Evolutionary conservation across 2,888 invertebrate genomes (phyloP).

Genomic region (Caenorhabditis wallacei): DNA sequence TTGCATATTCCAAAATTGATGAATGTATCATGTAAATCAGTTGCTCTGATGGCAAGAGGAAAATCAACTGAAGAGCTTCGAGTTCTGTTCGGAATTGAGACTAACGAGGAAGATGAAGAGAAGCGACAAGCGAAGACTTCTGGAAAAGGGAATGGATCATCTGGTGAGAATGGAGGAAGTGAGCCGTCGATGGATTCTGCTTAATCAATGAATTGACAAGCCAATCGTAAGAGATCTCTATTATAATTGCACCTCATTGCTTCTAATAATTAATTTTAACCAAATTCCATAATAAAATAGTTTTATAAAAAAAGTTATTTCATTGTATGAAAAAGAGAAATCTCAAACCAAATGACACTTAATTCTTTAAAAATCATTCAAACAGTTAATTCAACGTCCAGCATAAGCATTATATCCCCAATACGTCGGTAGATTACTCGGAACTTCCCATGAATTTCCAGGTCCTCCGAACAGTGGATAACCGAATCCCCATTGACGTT

Average conservation of each 20-base stretch:
- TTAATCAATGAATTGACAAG: too few species aligned
- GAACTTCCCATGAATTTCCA: constrained; percentile 60
- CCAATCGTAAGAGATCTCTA: too few species aligned
- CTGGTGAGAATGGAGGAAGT: too few species aligned
- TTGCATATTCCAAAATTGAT: constrained; percentile 5
- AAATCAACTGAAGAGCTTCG: constrained; percentile 6
- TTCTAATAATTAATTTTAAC: too few species aligned
- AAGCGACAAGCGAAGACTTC: neutral
- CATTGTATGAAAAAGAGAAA: too few species aligned
- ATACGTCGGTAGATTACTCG: constrained; percentile 39
- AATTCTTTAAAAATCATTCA: too few species aligned
- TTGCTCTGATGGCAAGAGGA: constrained; percentile 2
- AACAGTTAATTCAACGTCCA: neutral
- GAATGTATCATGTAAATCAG: neutral
- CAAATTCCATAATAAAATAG: too few species aligned
- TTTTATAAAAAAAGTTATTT: too few species aligned
- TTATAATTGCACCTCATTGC: too few species aligned
- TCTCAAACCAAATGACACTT: too few species aligned
- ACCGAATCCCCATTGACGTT: constrained; percentile 66
- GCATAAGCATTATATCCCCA: constrained; percentile 50
- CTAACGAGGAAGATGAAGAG: neutral
- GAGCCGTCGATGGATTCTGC: too few species aligned
- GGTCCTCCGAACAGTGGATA: constrained; percentile 61
- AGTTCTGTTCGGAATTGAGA: constrained; percentile 15
- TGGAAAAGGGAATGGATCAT: too few species aligned